phyloP scores from a whole-genome alignment of 1,140 invertebrate species.

The Euwallacea similis region DNA sequence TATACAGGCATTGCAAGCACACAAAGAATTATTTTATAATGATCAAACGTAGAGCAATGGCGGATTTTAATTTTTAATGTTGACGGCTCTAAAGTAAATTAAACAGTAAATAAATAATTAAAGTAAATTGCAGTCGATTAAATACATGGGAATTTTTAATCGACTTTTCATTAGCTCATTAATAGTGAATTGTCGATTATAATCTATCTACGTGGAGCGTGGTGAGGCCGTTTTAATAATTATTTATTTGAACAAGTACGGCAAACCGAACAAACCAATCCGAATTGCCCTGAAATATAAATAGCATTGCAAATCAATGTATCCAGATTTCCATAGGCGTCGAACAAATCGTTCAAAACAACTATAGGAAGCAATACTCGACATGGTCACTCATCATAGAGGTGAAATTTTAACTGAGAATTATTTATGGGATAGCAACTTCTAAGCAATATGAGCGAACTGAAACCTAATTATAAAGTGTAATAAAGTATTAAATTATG shows the following conservation, averaged over 20 bases:
- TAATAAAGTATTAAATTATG: too few relatives aligned
- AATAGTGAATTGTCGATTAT: background rate
- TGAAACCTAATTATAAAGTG: too few relatives aligned
- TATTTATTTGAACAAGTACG: constrained; percentile 24
- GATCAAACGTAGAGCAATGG: too few relatives aligned
- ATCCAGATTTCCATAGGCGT: background rate
- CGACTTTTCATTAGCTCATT: constrained; percentile 12
- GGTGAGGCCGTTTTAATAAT: constrained; percentile 13
- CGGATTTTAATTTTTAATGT: too few relatives aligned
- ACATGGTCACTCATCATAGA: too few relatives aligned
- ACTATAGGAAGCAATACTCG: too few relatives aligned
- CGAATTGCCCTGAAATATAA: constrained; percentile 9
- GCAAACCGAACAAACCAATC: constrained; percentile 3
- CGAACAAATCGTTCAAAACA: too few relatives aligned
- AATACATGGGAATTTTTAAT: constrained; percentile 19
- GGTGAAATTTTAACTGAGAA: too few relatives aligned
- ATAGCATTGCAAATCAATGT: background rate
- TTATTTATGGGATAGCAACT: too few relatives aligned
- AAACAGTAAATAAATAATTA: constrained; percentile 16
- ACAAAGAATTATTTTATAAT: too few relatives aligned
- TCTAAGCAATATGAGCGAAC: too few relatives aligned
- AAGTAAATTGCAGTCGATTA: background rate
- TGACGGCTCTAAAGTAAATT: background rate
- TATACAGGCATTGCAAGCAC: too few relatives aligned
- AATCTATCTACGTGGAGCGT: background rate